Percentiles rank a stretch among this genome's conserved stretches.
phyloP scores from a whole-genome alignment of 1,140 invertebrate species.

The Leptinotarsa defecta region DNA sequence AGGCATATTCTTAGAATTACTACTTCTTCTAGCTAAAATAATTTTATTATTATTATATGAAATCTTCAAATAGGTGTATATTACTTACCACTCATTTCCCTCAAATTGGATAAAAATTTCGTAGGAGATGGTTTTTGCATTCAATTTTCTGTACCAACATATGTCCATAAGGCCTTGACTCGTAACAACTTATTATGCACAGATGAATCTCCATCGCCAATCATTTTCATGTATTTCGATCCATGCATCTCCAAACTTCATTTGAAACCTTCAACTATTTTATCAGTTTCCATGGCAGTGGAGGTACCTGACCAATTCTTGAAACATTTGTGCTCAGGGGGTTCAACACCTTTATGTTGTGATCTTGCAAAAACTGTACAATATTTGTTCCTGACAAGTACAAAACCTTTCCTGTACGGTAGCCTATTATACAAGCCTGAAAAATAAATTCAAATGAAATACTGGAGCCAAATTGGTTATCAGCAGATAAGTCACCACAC shows the following conservation, averaged over 20 bases:
- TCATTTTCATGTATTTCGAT: constrained; percentile 52
- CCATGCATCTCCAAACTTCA: constrained; percentile 48
- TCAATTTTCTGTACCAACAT: constrained; percentile 52
- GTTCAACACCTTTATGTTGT: constrained; percentile 29
- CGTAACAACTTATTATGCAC: constrained; percentile 50
- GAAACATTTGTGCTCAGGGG: constrained; percentile 41
- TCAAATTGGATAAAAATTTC: constrained; percentile 30
- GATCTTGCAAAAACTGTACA: constrained; percentile 49
- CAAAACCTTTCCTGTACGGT: constrained; percentile 52
- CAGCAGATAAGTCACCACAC: constrained; percentile 33
- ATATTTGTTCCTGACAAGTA: constrained; percentile 55
- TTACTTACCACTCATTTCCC: neutral
- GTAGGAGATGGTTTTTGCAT: constrained; percentile 49
- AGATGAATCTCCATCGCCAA: constrained; percentile 58
- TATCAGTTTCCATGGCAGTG: constrained; percentile 54
- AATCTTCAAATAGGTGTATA: neutral
- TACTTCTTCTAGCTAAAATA: neutral
- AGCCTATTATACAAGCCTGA: constrained; percentile 49
- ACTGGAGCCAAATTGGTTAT: neutral
- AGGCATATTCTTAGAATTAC: neutral
- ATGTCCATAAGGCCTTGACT: constrained; percentile 46
- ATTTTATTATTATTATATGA: neutral
- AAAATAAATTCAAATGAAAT: constrained; percentile 1
- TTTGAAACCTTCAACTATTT: constrained; percentile 56
- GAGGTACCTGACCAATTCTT: constrained; percentile 52